phyloP scores from a whole-genome alignment of 1,140 invertebrate species.

The Lysiphlebus fabarum region DNA sequence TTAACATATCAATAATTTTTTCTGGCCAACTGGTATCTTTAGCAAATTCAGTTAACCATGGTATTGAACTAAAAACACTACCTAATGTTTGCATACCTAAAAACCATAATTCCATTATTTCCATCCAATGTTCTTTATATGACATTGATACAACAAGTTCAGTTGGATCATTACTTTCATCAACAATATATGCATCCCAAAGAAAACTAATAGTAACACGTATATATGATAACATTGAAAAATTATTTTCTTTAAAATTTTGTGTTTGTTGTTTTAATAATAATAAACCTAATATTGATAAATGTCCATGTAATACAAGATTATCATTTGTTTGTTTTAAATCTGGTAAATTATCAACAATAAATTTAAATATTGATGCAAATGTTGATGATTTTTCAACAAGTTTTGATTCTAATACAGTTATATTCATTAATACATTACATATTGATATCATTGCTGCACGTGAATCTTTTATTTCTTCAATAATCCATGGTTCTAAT shows the following conservation, averaged over 20 bases:
- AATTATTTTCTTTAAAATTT: conserved; percentile 80
- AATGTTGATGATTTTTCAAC: conserved; percentile 76
- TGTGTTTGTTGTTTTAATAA: conserved; percentile 79
- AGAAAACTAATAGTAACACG: conserved; percentile 83
- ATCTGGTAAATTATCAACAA: conserved; percentile 82
- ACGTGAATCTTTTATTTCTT: conserved; percentile 79
- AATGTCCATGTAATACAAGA: conserved; percentile 78
- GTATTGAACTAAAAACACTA: conserved; percentile 71
- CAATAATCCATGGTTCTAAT: conserved; percentile 67
- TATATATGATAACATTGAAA: conserved; percentile 82
- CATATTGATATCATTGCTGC: conserved; percentile 81
- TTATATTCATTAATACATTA: conserved; percentile 90
- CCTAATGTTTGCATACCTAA: conserved; percentile 89
- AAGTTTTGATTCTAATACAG: conserved; percentile 78
- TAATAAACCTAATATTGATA: conserved; percentile 78
- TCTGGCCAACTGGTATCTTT: conserved; percentile 90
- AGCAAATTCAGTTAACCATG: conserved; percentile 87
- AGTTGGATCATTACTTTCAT: conserved; percentile 78
- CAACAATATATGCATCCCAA: conserved; percentile 88
- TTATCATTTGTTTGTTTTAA: conserved; percentile 79
- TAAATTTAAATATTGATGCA: conserved; percentile 77
- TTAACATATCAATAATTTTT: conserved; percentile 76
- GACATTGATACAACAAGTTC: conserved; percentile 77
- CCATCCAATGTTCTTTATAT: conserved; percentile 84
- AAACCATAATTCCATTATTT: conserved; percentile 89